Conservation (phyloP, 1,140 invertebrate genomes). For the Lanistes nyassanus region DNA sequence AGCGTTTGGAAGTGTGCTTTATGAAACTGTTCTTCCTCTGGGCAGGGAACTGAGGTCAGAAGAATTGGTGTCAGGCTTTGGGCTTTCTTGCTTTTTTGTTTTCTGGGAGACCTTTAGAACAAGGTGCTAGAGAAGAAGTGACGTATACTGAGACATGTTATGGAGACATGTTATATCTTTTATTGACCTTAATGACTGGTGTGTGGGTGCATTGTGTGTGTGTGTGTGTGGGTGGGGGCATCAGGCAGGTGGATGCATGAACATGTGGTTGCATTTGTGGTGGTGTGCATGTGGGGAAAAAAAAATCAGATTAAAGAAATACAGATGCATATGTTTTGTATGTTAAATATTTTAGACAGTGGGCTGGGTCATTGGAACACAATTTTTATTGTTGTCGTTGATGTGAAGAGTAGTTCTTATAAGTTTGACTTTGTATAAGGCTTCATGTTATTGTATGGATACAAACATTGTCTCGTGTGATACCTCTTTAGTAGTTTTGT, state of each 20-base stretch:
- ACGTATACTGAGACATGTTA: neutral
- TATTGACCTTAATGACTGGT: neutral
- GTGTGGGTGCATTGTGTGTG: slow-evolving; percentile 1
- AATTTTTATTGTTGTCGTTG: too few relatives aligned
- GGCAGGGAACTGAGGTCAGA: neutral
- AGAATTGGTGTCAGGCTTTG: too few relatives aligned
- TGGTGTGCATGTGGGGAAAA: neutral
- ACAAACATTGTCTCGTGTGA: too few relatives aligned
- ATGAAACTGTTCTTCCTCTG: neutral
- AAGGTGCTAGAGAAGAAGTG: neutral
- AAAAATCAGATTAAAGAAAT: neutral
- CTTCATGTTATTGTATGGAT: too few relatives aligned
- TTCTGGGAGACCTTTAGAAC: neutral
- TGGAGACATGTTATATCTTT: neutral
- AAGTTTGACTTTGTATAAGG: too few relatives aligned
- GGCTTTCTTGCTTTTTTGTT: neutral
- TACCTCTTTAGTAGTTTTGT: too few relatives aligned
- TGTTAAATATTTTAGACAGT: too few relatives aligned
- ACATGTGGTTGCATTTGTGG: neutral
- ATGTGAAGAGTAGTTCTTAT: too few relatives aligned
- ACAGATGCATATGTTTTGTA: neutral
- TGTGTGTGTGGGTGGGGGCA: neutral
- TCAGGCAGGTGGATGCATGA: neutral
- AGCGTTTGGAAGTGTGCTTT: neutral
- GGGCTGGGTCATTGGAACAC: too few relatives aligned